Percentiles rank a stretch among this genome's conserved stretches.
phyloP scores from a whole-genome alignment of 2,797 vertebrate species.

The Alca torda region DNA sequence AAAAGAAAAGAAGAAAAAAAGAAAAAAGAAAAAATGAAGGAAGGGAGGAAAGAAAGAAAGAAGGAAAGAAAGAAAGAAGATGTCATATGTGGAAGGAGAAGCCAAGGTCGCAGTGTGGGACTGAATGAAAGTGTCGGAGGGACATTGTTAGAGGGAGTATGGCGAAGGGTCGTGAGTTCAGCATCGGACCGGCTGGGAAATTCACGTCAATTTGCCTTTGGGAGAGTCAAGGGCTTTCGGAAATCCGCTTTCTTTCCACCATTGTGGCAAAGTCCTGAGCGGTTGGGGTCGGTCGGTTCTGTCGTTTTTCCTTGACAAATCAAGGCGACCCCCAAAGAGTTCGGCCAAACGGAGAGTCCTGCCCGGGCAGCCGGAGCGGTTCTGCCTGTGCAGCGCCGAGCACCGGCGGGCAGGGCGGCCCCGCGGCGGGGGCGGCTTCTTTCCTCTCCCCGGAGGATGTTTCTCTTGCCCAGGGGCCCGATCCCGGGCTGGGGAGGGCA shows the following conservation, averaged over 20 bases:
- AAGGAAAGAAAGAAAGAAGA: background rate
- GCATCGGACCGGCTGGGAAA: background rate
- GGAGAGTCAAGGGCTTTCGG: background rate
- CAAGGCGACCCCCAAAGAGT: background rate
- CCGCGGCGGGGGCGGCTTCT: background rate
- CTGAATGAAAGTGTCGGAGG: fast-evolving
- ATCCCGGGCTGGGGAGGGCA: too few species aligned
- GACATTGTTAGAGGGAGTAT: background rate
- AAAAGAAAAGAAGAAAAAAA: too few species aligned
- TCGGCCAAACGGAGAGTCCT: background rate
- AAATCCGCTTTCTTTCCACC: background rate
- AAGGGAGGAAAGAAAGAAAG: too few species aligned
- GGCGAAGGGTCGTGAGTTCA: background rate
- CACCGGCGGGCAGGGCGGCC: background rate
- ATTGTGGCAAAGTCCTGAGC: background rate
- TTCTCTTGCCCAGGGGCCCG: background rate
- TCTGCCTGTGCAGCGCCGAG: background rate
- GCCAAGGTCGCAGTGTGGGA: background rate
- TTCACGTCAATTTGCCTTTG: background rate
- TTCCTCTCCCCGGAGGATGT: fast-evolving
- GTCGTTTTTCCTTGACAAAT: background rate
- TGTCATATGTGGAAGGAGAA: background rate
- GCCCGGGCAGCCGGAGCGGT: background rate
- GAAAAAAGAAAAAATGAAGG: background rate
- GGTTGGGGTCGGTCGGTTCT: background rate